Percentiles rank a stretch among this genome's conserved stretches.
Evolutionary conservation across 2,113 vertebrate species (phyloP).

Genomic region (Papio anubis): DNA sequence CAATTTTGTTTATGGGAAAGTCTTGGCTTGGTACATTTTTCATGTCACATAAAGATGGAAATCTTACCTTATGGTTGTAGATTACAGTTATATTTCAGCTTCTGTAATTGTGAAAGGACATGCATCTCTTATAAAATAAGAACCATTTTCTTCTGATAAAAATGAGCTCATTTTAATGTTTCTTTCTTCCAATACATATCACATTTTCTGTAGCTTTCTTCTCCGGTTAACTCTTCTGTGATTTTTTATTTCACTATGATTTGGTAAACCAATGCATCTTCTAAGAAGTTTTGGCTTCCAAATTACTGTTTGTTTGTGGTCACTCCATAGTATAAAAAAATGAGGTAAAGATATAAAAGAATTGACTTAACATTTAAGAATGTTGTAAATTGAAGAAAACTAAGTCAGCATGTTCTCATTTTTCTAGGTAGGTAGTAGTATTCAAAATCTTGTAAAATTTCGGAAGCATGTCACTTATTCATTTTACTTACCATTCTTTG

Average conservation of each 20-base stretch:
- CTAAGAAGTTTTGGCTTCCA: background rate
- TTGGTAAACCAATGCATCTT: background rate
- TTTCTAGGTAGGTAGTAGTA: background rate
- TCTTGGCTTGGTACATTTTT: slow-evolving; percentile 83
- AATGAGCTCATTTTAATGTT: background rate
- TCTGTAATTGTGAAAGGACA: slow-evolving; percentile 77
- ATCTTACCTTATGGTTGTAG: slow-evolving; percentile 83
- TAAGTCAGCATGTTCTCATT: slow-evolving; percentile 25
- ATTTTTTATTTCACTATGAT: background rate
- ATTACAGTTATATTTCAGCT: slow-evolving; percentile 81
- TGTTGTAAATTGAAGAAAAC: background rate
- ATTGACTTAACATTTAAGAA: slow-evolving; percentile 35
- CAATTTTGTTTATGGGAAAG: slow-evolving; percentile 86
- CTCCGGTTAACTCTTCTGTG: background rate
- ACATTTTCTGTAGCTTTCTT: slow-evolving; percentile 4
- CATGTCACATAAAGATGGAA: slow-evolving; percentile 86
- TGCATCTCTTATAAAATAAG: slow-evolving; percentile 57
- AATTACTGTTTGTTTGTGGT: background rate
- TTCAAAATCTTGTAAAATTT: slow-evolving; percentile 27
- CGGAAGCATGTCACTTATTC: background rate
- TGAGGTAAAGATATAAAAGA: background rate
- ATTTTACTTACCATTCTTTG: background rate
- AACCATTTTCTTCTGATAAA: slow-evolving; percentile 70
- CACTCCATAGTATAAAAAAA: background rate
- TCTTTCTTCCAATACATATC: background rate